Percentiles rank a stretch among this genome's conserved stretches.
These are phyloP conservation scores for Phengaris arion DNA, from an alignment of 2,888 invertebrate species.

Conservation along the genomic window DNA sequence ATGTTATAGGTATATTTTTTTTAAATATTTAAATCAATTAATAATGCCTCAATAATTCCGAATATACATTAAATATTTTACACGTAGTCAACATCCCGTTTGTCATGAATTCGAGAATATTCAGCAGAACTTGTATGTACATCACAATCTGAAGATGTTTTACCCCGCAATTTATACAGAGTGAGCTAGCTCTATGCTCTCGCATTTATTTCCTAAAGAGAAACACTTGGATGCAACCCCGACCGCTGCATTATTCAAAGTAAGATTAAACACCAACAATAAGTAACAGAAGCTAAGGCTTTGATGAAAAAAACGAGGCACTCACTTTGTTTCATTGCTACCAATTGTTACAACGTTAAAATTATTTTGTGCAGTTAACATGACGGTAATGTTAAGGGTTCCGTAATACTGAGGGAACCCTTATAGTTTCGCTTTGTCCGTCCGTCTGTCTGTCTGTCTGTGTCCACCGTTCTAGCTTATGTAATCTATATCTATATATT, in stretches of 20 bases:
- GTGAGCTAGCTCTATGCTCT: conserved; percentile 47
- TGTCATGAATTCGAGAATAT: conserved; percentile 33
- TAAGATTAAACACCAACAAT: conserved; percentile 50
- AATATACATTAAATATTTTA: no score
- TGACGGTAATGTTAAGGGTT: no score
- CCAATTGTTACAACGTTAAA: background rate
- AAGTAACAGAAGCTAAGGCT: conserved; percentile 23
- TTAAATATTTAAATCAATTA: no score
- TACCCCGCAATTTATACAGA: conserved; percentile 54
- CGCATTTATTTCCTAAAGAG: conserved; percentile 53
- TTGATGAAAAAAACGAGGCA: background rate
- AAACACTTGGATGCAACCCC: conserved; percentile 47
- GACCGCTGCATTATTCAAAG: conserved; percentile 46
- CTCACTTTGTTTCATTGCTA: background rate
- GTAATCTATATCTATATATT: no score
- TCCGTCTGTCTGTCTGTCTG: no score
- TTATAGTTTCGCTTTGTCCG: no score
- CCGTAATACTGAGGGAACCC: no score
- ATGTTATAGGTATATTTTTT: no score
- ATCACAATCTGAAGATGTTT: conserved; percentile 47
- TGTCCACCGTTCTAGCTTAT: no score
- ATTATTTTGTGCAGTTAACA: background rate
- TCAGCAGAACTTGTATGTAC: conserved; percentile 44
- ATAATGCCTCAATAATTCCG: no score
- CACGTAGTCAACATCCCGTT: background rate